phyloP scores from a whole-genome alignment of 1,140 invertebrate genomes.

The Eriocheir sinensis region DNA sequence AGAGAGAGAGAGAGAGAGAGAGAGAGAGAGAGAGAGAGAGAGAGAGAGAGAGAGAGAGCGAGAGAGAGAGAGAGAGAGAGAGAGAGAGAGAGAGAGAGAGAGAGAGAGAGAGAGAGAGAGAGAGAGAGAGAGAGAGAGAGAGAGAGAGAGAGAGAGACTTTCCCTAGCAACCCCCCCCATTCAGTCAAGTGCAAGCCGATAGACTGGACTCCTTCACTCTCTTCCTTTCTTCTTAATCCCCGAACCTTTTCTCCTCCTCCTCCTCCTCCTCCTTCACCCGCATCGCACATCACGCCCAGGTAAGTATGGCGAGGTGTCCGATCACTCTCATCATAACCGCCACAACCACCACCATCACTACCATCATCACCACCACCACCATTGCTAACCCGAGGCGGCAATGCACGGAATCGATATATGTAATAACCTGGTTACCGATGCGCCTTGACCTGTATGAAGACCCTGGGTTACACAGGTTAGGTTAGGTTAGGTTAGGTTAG shows the following conservation, averaged over 20 bases:
- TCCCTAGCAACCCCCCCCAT: not conserved
- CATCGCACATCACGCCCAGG: too few species aligned
- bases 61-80: not conserved
- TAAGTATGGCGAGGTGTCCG: too few species aligned
- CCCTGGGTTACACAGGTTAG: too few species aligned
- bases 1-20: not conserved
- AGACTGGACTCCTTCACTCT: not conserved
- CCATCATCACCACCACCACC: too few species aligned
- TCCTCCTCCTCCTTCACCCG: not conserved
- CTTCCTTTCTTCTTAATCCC: too few species aligned
- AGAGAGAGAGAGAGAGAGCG: slow-evolving; percentile 28
- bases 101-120: not conserved
- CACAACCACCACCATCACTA: too few species aligned
- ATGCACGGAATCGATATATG: not conserved
- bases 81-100: slow-evolving; percentile 1
- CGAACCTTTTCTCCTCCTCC: too few species aligned
- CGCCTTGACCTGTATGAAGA: not conserved
- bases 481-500: too few species aligned
- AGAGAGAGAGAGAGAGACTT: not conserved
- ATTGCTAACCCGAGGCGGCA: not conserved
- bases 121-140: slow-evolving; percentile 23
- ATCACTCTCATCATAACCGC: too few species aligned
- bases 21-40: not conserved
- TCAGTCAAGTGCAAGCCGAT: not conserved
- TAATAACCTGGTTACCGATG: not conserved